Evolutionary conservation across 1,140 invertebrate species (phyloP).

Genomic region (Magallana ariakensis): DNA sequence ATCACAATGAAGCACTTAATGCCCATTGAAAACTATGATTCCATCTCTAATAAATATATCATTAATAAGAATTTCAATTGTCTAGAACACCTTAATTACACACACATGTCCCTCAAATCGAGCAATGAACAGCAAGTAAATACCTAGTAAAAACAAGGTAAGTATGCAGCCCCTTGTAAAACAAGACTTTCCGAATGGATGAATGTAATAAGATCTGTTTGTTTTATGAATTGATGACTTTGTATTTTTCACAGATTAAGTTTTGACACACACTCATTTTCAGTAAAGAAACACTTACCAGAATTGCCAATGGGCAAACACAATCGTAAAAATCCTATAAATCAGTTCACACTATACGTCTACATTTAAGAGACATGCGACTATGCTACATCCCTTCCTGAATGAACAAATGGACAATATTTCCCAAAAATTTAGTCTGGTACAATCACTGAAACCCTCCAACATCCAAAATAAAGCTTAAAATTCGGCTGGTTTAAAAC

Average conservation of each 20-base stretch:
- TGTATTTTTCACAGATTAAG: slow-evolving; percentile 28
- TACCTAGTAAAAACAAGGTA: not conserved
- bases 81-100: slow-evolving; percentile 1
- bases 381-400: slow-evolving; percentile 18
- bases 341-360: slow-evolving; percentile 26
- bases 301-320: slow-evolving; percentile 30
- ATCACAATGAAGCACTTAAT: not conserved
- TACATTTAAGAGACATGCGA: slow-evolving; percentile 22
- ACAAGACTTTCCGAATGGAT: not conserved
- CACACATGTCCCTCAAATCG: not conserved
- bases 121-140: not conserved
- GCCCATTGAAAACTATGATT: too few relatives aligned
- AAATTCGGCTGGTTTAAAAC: slow-evolving; percentile 16
- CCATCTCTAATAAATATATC: too few relatives aligned
- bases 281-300: slow-evolving; percentile 34
- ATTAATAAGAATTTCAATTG: not conserved
- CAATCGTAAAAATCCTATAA: slow-evolving; percentile 29
- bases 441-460: slow-evolving; percentile 9
- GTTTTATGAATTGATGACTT: slow-evolving; percentile 15
- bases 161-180: not conserved
- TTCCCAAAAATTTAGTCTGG: not conserved
- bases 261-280: slow-evolving; percentile 23
- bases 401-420: slow-evolving; percentile 3
- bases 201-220: not conserved
- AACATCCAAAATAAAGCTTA: slow-evolving; percentile 24